Evolutionary conservation across 2,888 invertebrate species (phyloP), one percentile per base, ranked within the genome.

Genomic region (Sphinx pinastri): DNA sequence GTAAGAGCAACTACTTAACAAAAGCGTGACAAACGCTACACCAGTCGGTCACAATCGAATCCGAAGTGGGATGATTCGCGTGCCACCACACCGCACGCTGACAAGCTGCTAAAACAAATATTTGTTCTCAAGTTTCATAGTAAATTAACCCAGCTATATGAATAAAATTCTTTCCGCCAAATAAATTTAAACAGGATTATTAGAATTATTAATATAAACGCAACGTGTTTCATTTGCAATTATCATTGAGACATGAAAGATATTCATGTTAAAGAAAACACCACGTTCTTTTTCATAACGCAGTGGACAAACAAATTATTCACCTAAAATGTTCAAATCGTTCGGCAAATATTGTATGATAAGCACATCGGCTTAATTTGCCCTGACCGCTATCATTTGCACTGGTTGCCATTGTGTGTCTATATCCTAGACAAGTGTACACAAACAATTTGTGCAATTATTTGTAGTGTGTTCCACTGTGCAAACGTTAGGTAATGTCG

Each of bases 401-500:
- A 69, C 71, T 70, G 71, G 31, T 68, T 38, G 31, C 57, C 31
- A 31, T 45, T 68, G 59, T 59, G 58, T 68, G 51, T 47, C 49
- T 70, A 72, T 68, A 73, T 73, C 47, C 70, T 76, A 73, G 75
- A 81, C 81, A 77, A 77, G 82, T 85, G 81, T 83, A 78, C 82
- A 82, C 82, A 83, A 81, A 79, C 84, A 84, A 87, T 89, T 87
- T 85, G 85, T 74, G 76, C 84, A 83, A 84, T 87, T 87, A 88
- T 89, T 86, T 84, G 83, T 77, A 71, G 76, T 79, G 81, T 81
- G 76, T 74, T 72, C 76, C 81, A 79, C 74, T 77, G 77, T 76
- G 76, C 80, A 81, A 83, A 85, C 83, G 63, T 81, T 80, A 77
- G 75, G 72, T 81, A 76, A 79, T 80, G 79, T 81, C 80, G 80